These are phyloP conservation scores for Hydroisotoma schaefferi DNA, from an alignment of 2,888 invertebrate species.

Conservation along the genomic window DNA sequence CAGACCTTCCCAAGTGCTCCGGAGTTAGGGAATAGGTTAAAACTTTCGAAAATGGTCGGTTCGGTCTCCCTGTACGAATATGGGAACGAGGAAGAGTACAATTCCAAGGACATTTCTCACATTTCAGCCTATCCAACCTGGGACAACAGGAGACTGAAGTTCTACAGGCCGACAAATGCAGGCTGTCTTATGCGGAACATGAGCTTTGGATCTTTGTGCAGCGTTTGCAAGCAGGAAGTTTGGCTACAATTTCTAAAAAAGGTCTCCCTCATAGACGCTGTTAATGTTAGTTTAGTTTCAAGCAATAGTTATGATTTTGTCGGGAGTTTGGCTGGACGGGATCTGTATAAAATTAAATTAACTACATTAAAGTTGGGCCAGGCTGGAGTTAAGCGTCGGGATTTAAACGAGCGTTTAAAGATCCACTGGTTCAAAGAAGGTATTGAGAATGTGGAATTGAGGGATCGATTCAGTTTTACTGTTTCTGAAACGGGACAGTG, in stretches of 20 bases:
- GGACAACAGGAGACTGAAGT: constrained; percentile 14
- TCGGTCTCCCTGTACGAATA: constrained; percentile 31
- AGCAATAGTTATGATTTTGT: no score
- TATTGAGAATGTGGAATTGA: constrained; percentile 4
- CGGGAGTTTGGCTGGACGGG: neutral
- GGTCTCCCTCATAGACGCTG: constrained; percentile 21
- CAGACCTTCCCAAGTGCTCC: no score
- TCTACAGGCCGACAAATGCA: constrained; percentile 27
- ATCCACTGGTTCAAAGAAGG: constrained; percentile 20
- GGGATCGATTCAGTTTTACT: constrained; percentile 1
- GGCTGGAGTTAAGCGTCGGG: constrained; percentile 9
- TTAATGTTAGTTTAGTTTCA: neutral
- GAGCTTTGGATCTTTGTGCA: constrained; percentile 16
- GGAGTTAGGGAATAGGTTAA: no score
- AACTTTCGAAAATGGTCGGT: constrained; percentile 25
- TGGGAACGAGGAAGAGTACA: constrained; percentile 28
- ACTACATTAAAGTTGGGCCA: constrained; percentile 24
- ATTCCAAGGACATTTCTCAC: constrained; percentile 10
- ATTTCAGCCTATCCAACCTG: constrained; percentile 36
- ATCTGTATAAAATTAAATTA: constrained; percentile 4
- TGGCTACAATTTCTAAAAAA: constrained; percentile 24
- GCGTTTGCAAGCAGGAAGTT: constrained; percentile 26
- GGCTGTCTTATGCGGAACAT: constrained; percentile 34
- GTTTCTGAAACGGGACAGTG: constrained; percentile 21
- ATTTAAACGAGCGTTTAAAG: constrained; percentile 19